Conservation (phyloP, 2,888 invertebrate genomes). For the Cephonodes hylas region DNA sequence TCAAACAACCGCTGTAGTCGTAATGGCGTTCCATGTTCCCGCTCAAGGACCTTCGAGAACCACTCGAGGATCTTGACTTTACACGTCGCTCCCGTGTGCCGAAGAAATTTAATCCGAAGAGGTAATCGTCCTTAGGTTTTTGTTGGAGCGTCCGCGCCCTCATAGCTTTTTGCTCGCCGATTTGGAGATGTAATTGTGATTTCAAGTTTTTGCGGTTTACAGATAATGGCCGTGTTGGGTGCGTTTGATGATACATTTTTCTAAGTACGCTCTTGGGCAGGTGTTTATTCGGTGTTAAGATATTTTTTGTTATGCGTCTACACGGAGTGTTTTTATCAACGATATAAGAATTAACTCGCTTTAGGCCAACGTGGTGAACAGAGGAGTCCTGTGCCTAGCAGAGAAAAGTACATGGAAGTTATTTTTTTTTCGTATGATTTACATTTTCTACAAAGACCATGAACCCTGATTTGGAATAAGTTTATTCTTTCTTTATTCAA, state of each 20-base stretch:
- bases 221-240: not conserved
- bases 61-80: slow-evolving; percentile 48
- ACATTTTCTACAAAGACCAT: too few species aligned
- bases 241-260: not conserved
- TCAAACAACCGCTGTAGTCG: slow-evolving; percentile 27
- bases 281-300: too few species aligned
- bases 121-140: slow-evolving; percentile 47
- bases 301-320: too few species aligned
- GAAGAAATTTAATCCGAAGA: slow-evolving; percentile 54
- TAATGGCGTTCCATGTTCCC: slow-evolving; percentile 38
- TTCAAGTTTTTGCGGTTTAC: slow-evolving; percentile 2
- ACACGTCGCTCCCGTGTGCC: slow-evolving; percentile 41
- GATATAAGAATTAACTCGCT: too few species aligned
- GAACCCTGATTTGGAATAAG: too few species aligned
- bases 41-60: slow-evolving; percentile 9
- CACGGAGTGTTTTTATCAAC: too few species aligned
- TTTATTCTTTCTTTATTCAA: too few species aligned
- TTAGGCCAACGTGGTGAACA: too few species aligned
- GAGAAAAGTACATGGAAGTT: too few species aligned
- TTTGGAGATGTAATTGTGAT: slow-evolving; percentile 5
- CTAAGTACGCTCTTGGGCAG: too few species aligned
- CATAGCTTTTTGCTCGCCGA: slow-evolving; percentile 22
- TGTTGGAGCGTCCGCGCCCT: slow-evolving; percentile 22
- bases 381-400: too few species aligned
- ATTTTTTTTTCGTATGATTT: too few species aligned